Evolutionary conservation across 2,113 vertebrate species (phyloP), one percentile per base, ranked within the genome.

Genomic region (Caranx ignobilis): DNA sequence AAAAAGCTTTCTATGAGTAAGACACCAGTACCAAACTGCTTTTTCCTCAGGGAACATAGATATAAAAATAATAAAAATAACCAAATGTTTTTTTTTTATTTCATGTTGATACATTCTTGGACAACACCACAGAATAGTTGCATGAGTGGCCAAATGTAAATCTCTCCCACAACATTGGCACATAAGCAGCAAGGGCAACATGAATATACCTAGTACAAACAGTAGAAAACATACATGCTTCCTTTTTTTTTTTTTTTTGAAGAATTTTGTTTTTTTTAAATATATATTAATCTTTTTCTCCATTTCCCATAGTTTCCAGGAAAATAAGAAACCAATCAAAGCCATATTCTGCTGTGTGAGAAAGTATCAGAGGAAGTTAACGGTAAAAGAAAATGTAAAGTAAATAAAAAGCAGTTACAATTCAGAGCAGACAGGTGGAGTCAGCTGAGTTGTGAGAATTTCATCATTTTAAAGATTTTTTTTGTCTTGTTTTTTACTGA

Each of bases 171-270:
- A 87, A 94, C 92, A 91, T 93, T 91, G 92, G 94, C 94, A 95
- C 94, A 93, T 84, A 95, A 95, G 95, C 95, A 94, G 93, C 94
- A 91, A 95, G 94, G 93, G 92, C 92, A 94, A 95, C 94, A 93
- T 93, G 91, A 94, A 94, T 69, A 94, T 93, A 95, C 93, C 90
- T 26, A 89, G 88, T 95, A 95, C 95, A 95, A 95, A 95, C 95
- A 93, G 95, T 95, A 95, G 73, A 95, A 95, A 95, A 95, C 94
- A 95, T 91, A 94, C 95, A 95, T 95, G 95, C 94, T 91, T 93
- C 90, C 84, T 79, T 82, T 86, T 41, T 41, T 41, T 41, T 86
- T 88, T 83, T 87, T 80, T 78, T 87, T 91, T 87, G 87, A 77
- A 85, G 72, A 78, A 41, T 78, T 82, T 79, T 81, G 41, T 88